These are phyloP conservation scores for Myotis yumanensis DNA, from an alignment of 2,113 vertebrate genomes.

Conservation along the genomic window DNA sequence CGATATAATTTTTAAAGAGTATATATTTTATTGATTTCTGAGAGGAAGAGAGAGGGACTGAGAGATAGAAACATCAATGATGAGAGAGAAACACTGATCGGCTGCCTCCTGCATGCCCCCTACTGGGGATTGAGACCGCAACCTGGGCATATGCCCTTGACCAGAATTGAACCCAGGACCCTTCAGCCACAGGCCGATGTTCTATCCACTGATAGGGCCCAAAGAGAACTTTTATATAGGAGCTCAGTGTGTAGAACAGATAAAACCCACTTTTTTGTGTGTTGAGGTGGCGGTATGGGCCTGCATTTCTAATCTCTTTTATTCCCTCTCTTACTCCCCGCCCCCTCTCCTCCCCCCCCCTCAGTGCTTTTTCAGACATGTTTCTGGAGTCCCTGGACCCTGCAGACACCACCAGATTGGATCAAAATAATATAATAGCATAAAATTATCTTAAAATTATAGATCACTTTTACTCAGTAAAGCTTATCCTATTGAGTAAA, in stretches of 20 bases:
- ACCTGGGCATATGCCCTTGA: no score
- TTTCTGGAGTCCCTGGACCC: not conserved
- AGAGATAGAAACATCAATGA: no score
- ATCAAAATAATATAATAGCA: not conserved
- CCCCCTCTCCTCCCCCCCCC: rapidly evolving
- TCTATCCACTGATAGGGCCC: no score
- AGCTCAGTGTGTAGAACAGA: not conserved
- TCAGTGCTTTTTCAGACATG: not conserved
- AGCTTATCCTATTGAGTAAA: conserved; percentile 28
- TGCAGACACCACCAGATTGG: not conserved
- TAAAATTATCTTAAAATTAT: not conserved
- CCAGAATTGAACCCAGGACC: no score
- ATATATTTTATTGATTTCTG: no score
- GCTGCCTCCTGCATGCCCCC: no score
- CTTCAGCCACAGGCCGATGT: no score
- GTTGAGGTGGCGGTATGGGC: not conserved
- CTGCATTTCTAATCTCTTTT: not conserved
- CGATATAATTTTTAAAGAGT: no score
- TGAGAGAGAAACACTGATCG: no score
- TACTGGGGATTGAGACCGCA: no score
- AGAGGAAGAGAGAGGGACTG: no score
- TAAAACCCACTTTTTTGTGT: not conserved
- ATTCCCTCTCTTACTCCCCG: not conserved
- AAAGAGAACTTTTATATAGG: not conserved
- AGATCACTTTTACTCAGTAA: conserved; percentile 1